Conservation (phyloP, 2,113 vertebrate species). For the Sylvietta virens region DNA sequence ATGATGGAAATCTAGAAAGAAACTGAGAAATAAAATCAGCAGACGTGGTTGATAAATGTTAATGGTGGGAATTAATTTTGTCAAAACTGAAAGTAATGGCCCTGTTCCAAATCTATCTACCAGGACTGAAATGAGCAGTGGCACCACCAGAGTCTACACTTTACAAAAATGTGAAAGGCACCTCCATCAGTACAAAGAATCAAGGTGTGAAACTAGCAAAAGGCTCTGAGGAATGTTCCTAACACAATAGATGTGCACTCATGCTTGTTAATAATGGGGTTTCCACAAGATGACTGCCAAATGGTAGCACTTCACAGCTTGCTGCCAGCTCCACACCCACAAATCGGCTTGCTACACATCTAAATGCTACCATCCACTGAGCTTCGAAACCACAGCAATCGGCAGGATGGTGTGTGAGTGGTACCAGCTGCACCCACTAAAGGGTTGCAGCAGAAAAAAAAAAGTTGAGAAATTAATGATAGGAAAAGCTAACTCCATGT, state of each 20-base stretch:
- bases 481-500: background rate
- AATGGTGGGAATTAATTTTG: background rate
- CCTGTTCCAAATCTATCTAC: background rate
- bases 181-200: background rate
- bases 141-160: background rate
- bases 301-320: slow-evolving; percentile 28
- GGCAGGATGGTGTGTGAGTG: background rate
- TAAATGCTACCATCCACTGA: background rate
- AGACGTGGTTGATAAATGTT: background rate
- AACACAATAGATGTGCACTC: background rate
- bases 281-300: background rate
- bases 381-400: background rate
- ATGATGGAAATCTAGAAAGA: background rate
- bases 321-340: background rate
- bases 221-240: background rate
- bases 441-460: background rate
- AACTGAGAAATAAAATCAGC: background rate
- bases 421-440: background rate
- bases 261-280: background rate
- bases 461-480: background rate
- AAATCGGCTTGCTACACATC: background rate
- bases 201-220: slow-evolving; percentile 4
- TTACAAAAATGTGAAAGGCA: background rate
- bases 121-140: background rate
- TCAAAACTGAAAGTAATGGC: background rate